These are phyloP conservation scores for Trachymyrmex cornetzi DNA, from an alignment of 1,140 invertebrate genomes.

Conservation along the genomic window DNA sequence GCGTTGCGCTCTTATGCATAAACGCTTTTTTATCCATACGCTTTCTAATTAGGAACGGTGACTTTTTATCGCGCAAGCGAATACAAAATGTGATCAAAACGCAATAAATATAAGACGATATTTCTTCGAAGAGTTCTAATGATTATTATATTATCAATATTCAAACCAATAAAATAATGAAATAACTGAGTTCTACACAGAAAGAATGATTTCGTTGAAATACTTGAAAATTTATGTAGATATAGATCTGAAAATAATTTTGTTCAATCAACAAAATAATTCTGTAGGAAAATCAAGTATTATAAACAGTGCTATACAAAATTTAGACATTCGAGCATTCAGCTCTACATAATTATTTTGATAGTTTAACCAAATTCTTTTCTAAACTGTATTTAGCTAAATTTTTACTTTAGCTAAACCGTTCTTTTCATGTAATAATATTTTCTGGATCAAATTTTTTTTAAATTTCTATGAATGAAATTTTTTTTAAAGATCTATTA, in stretches of 20 bases:
- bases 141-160: neutral
- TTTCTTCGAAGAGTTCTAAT: neutral
- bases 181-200: neutral
- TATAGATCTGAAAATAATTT: too few relatives aligned
- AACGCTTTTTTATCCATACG: conserved; percentile 25
- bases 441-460: neutral
- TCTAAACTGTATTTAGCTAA: too few relatives aligned
- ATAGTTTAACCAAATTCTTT: too few relatives aligned
- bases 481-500: neutral
- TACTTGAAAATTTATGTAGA: too few relatives aligned
- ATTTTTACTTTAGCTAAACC: too few relatives aligned
- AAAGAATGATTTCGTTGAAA: too few relatives aligned
- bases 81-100: neutral
- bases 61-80: neutral
- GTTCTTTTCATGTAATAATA: neutral
- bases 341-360: too few relatives aligned
- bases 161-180: neutral
- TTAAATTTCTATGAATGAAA: neutral
- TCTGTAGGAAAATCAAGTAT: too few relatives aligned
- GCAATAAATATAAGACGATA: neutral
- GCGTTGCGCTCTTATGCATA: conserved; percentile 7
- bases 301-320: too few relatives aligned
- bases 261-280: too few relatives aligned
- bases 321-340: too few relatives aligned
- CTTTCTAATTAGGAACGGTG: conserved; percentile 20